Percentiles rank a stretch among this genome's conserved stretches.
phyloP scores from a whole-genome alignment of 2,113 vertebrate species.

The Calidris pygmaea region DNA sequence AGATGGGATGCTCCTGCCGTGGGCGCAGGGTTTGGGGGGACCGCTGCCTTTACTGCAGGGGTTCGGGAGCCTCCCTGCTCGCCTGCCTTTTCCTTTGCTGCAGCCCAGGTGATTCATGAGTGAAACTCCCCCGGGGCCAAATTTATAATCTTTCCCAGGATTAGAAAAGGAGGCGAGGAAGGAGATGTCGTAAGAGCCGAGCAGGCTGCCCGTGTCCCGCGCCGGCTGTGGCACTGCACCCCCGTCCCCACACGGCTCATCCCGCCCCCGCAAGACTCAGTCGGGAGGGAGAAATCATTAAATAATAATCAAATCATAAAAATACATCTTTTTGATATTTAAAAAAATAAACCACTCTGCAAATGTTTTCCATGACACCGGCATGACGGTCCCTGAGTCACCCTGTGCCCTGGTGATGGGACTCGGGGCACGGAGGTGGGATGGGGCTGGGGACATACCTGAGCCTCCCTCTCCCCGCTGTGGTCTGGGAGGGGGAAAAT shows the following conservation, averaged over 20 bases:
- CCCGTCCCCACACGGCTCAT: rapidly evolving
- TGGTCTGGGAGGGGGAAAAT: not conserved
- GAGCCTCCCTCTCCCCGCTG: not conserved
- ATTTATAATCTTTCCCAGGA: constrained; percentile 25
- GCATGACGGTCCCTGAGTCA: not conserved
- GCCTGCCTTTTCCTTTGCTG: not conserved
- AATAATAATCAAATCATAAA: not conserved
- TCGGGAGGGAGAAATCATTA: not conserved
- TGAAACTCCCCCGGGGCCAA: not conserved
- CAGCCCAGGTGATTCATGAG: constrained; percentile 17
- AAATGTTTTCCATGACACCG: rapidly evolving
- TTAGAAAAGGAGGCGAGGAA: not conserved
- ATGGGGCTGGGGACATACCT: not conserved
- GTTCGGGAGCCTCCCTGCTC: rapidly evolving
- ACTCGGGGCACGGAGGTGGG: not conserved
- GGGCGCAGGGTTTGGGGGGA: not conserved
- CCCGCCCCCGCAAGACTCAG: not conserved
- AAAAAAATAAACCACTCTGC: not conserved
- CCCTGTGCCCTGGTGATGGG: not conserved
- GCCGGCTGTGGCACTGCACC: not conserved
- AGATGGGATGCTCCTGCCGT: not conserved
- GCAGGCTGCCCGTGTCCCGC: not conserved
- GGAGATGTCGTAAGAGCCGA: not conserved
- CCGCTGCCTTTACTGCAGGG: not conserved
- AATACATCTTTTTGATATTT: not conserved